A percentile compares a stretch with the other conserved stretches of the same genome.
These are phyloP conservation scores for Corythaeola cristata DNA, from an alignment of 2,113 vertebrate species.

Conservation along the genomic window DNA sequence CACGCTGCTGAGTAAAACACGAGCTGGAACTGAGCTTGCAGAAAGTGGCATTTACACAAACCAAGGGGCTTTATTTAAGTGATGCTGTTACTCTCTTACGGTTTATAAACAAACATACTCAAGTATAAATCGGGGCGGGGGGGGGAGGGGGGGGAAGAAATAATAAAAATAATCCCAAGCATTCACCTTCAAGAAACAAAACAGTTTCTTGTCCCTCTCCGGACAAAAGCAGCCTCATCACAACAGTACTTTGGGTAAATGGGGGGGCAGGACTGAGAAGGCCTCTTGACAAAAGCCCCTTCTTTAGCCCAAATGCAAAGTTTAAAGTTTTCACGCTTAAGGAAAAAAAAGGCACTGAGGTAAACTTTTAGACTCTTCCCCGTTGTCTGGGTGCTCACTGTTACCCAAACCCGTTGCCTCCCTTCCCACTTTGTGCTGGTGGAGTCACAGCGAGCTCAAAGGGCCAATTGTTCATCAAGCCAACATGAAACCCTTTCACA, in stretches of 20 bases:
- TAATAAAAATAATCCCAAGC: neutral
- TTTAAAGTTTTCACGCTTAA: neutral
- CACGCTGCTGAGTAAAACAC: neutral
- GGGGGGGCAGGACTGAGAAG: neutral
- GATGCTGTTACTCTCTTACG: neutral
- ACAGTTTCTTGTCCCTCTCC: neutral
- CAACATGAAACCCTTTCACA: fast-evolving
- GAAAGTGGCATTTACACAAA: neutral
- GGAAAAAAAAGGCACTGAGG: slow-evolving; percentile 75
- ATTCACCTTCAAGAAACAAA: neutral
- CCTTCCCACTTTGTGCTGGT: fast-evolving
- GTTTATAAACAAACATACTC: neutral
- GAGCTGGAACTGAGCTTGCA: neutral
- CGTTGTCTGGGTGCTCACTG: neutral
- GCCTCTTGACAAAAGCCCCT: neutral
- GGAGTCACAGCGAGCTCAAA: fast-evolving
- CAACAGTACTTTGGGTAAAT: neutral
- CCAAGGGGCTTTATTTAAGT: neutral
- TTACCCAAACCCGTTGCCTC: neutral
- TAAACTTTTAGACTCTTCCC: slow-evolving; percentile 28
- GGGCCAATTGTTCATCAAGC: neutral
- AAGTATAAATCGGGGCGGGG: neutral
- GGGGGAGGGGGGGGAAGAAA: neutral
- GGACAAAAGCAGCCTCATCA: neutral
- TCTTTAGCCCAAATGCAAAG: neutral